A percentile compares a stretch with the other conserved stretches of the same genome.
Conservation (phyloP, 2,113 vertebrate genomes). For the Cyphomyrus discorhynchus region DNA sequence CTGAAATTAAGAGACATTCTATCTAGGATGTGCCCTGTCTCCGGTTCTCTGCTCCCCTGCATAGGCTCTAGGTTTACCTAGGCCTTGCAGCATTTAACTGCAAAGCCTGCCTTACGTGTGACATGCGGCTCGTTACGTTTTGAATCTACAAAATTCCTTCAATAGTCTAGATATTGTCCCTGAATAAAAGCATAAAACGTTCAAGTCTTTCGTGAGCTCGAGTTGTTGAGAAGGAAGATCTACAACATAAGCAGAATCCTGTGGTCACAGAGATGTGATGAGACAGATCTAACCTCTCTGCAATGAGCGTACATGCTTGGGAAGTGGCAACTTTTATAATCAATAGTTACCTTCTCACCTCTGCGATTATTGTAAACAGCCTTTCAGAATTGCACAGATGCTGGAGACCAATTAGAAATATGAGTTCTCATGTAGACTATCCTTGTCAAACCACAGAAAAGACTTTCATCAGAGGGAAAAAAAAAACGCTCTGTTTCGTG, state of each 20-base stretch:
- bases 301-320: neutral
- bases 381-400: neutral
- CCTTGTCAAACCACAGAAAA: neutral
- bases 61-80: neutral
- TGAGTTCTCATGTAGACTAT: neutral
- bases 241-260: neutral
- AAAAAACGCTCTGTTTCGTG: slow-evolving; percentile 11
- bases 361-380: neutral
- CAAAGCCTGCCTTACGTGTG: neutral
- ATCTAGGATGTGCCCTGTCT: neutral
- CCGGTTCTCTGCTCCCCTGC: neutral
- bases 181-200: neutral
- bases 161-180: neutral
- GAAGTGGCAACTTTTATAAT: neutral
- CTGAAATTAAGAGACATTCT: neutral
- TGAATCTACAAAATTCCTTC: neutral
- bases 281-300: neutral
- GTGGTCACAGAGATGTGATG: neutral
- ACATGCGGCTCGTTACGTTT: neutral
- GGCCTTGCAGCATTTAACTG: neutral
- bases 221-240: neutral
- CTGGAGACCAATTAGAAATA: slow-evolving; percentile 25
- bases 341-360: neutral
- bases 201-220: neutral
- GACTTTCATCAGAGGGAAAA: slow-evolving; percentile 24